phyloP scores from a whole-genome alignment of 2,797 vertebrate genomes.

The Periparus ater region DNA sequence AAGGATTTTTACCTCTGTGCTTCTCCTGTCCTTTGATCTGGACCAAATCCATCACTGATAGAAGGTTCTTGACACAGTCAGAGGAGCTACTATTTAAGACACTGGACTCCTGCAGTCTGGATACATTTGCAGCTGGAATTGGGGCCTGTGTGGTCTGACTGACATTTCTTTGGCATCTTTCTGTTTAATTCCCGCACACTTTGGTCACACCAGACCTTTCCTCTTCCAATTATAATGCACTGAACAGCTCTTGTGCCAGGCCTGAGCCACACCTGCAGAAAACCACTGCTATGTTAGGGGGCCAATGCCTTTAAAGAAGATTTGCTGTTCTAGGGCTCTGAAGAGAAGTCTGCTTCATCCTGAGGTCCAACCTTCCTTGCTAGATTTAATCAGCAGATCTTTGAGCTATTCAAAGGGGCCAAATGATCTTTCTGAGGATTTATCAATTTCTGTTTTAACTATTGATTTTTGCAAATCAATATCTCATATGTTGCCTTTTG shows the following conservation, averaged over 20 bases:
- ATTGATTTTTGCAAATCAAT: not conserved
- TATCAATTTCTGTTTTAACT: not conserved
- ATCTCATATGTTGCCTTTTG: not conserved
- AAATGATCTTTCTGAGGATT: not conserved
- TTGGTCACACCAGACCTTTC: not conserved
- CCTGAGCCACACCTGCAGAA: not conserved
- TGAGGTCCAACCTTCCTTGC: not conserved
- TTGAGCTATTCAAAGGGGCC: not conserved
- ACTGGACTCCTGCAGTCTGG: not conserved
- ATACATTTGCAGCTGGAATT: not conserved
- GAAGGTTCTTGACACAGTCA: not conserved
- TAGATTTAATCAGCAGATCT: not conserved
- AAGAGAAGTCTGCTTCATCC: not conserved
- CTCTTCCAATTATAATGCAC: not conserved
- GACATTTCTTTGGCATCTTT: not conserved
- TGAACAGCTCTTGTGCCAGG: not conserved
- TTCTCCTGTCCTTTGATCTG: conserved; percentile 12
- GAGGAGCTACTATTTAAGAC: not conserved
- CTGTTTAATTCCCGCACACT: not conserved
- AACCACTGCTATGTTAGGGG: not conserved
- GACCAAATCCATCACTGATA: not conserved
- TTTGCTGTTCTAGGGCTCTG: not conserved
- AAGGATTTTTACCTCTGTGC: not conserved
- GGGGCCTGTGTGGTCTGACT: not conserved
- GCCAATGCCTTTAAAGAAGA: not conserved